A percentile compares a stretch with the other conserved stretches of the same genome.
Conservation (phyloP, 2,888 invertebrate species). For the Drosophila nigricruria region DNA sequence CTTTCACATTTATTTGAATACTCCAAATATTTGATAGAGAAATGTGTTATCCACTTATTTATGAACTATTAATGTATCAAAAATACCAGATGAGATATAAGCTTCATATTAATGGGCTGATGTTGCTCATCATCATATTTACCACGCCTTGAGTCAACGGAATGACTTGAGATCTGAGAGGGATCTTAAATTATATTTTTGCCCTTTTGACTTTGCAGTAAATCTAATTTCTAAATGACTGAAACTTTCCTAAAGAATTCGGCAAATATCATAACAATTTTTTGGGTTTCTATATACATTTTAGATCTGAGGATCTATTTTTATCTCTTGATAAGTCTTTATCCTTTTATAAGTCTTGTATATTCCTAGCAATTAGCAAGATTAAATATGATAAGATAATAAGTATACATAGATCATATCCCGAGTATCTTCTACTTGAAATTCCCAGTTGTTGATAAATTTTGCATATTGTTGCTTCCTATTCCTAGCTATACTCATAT, state of each 20-base stretch:
- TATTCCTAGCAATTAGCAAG: too few relatives aligned
- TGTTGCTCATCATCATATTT: background rate
- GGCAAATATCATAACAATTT: background rate
- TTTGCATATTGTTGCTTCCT: too few relatives aligned
- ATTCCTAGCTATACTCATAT: too few relatives aligned
- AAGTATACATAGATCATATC: too few relatives aligned
- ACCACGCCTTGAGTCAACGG: background rate
- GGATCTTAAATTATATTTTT: background rate
- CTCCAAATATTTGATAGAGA: background rate
- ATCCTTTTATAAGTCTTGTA: too few relatives aligned
- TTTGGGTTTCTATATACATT: too few relatives aligned
- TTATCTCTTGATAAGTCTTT: too few relatives aligned
- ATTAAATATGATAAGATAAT: too few relatives aligned
- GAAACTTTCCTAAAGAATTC: background rate
- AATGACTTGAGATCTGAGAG: background rate
- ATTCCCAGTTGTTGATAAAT: too few relatives aligned
- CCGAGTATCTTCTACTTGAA: too few relatives aligned
- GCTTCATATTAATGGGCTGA: background rate
- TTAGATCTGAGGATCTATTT: too few relatives aligned
- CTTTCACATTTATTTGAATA: constrained; percentile 8
- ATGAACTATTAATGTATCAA: constrained; percentile 2
- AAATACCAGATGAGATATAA: background rate
- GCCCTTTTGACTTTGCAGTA: background rate
- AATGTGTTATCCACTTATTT: constrained; percentile 2
- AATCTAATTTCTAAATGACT: background rate